Percentiles rank a stretch among this genome's conserved stretches.
Evolutionary conservation across 2,888 invertebrate species (phyloP).

Genomic region (Stratiomys singularior): DNA sequence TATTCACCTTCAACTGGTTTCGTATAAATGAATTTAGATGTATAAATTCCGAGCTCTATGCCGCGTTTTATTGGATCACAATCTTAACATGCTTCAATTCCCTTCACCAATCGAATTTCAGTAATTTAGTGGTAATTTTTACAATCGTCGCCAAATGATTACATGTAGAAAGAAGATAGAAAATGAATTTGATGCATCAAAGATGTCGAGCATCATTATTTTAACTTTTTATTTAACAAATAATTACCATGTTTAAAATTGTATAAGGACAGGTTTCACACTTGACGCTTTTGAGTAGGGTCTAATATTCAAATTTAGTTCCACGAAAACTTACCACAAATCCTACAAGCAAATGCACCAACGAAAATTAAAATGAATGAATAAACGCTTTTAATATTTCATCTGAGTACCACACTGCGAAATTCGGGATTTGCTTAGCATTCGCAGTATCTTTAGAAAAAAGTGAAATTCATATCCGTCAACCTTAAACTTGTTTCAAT

Average conservation of each 20-base stretch:
- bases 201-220: too few species aligned
- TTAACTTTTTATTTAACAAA: too few species aligned
- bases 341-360: not conserved
- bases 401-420: not conserved
- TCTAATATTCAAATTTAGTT: not conserved
- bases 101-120: too few species aligned
- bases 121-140: too few species aligned
- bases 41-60: too few species aligned
- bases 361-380: not conserved
- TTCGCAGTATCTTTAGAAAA: slow-evolving; percentile 6
- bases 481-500: not conserved
- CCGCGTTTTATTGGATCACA: too few species aligned
- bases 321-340: not conserved
- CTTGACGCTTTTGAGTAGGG: not conserved
- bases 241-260: too few species aligned
- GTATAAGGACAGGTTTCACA: not conserved
- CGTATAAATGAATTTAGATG: not conserved
- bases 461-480: slow-evolving; percentile 42
- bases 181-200: too few species aligned
- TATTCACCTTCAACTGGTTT: not conserved
- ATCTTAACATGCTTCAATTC: too few species aligned
- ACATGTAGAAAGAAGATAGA: not conserved
- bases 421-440: not conserved
- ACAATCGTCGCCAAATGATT: too few species aligned
- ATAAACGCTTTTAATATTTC: not conserved